Conservation (phyloP, 2,888 invertebrate species). For the Anthrax anthrax region DNA sequence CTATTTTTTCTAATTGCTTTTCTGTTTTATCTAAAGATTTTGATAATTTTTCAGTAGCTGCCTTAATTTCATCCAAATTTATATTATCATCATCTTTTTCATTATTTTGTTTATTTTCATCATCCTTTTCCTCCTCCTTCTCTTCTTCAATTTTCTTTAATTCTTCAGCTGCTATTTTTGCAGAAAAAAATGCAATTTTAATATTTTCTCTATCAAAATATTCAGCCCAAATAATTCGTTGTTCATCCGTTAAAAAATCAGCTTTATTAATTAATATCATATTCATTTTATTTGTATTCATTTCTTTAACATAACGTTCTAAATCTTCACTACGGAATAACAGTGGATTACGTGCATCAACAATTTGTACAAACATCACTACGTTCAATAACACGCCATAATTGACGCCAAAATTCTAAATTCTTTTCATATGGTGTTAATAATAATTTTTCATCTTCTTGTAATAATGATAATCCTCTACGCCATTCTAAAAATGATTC, state of each 20-base stretch:
- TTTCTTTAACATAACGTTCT: slow-evolving; percentile 70
- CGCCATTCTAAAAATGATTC: slow-evolving; percentile 86
- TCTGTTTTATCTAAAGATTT: slow-evolving; percentile 41
- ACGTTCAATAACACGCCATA: slow-evolving; percentile 97
- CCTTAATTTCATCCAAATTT: slow-evolving; percentile 35
- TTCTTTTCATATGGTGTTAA: slow-evolving; percentile 97
- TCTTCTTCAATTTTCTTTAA: slow-evolving; percentile 24
- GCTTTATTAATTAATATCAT: slow-evolving; percentile 90
- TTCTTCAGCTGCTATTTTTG: slow-evolving; percentile 45
- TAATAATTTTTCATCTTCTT: slow-evolving; percentile 63
- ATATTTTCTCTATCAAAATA: slow-evolving; percentile 63
- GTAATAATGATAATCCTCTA: slow-evolving; percentile 59
- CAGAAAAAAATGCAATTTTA: slow-evolving; percentile 82
- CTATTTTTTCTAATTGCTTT: slow-evolving; percentile 40
- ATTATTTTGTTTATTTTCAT: slow-evolving; percentile 19
- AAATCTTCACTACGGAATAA: slow-evolving; percentile 87
- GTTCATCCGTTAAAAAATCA: slow-evolving; percentile 69
- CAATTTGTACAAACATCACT: slow-evolving; percentile 86
- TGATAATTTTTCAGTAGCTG: slow-evolving; percentile 39
- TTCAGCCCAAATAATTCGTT: slow-evolving; percentile 70
- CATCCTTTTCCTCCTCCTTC: slow-evolving; percentile 15
- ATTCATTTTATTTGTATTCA: slow-evolving; percentile 54
- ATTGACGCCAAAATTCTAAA: slow-evolving; percentile 93
- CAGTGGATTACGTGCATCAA: slow-evolving; percentile 92
- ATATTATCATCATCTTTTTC: slow-evolving; percentile 14